These are phyloP conservation scores for Andinoacara biseriatus DNA, from an alignment of 2,113 vertebrate genomes.

Conservation along the genomic window DNA sequence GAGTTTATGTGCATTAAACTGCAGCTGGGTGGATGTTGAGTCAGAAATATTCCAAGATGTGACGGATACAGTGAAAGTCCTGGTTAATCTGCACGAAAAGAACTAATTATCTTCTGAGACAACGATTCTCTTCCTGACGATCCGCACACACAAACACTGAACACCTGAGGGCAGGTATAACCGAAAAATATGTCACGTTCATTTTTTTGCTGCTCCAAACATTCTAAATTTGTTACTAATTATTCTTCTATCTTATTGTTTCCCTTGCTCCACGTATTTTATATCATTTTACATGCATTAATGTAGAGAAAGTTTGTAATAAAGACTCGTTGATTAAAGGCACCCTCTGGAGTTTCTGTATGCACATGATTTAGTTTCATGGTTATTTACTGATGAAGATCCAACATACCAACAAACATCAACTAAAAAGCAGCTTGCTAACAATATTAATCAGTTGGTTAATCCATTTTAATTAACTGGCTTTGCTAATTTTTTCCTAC, in stretches of 20 bases:
- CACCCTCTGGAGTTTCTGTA: neutral
- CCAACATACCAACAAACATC: neutral
- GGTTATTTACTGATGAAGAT: neutral
- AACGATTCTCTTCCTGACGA: neutral
- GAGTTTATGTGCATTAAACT: neutral
- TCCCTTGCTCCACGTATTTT: neutral
- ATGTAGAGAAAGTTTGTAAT: neutral
- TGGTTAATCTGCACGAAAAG: accelerated
- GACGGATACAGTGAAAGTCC: neutral
- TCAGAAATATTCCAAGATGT: neutral
- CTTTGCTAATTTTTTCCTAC: neutral
- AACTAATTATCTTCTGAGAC: neutral
- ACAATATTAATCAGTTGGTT: neutral
- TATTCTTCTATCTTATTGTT: neutral
- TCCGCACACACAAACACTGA: accelerated
- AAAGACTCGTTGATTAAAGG: neutral
- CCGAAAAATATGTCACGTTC: neutral
- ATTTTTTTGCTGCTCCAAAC: neutral
- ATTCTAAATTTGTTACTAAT: neutral
- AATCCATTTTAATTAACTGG: neutral
- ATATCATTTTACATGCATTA: neutral
- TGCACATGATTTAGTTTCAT: neutral
- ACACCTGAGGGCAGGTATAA: accelerated
- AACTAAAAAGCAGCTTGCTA: neutral
- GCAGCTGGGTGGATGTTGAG: neutral